These are phyloP conservation scores for Drosophila grimshawi DNA, from an alignment of 1,140 invertebrate genomes.

Conservation along the genomic window DNA sequence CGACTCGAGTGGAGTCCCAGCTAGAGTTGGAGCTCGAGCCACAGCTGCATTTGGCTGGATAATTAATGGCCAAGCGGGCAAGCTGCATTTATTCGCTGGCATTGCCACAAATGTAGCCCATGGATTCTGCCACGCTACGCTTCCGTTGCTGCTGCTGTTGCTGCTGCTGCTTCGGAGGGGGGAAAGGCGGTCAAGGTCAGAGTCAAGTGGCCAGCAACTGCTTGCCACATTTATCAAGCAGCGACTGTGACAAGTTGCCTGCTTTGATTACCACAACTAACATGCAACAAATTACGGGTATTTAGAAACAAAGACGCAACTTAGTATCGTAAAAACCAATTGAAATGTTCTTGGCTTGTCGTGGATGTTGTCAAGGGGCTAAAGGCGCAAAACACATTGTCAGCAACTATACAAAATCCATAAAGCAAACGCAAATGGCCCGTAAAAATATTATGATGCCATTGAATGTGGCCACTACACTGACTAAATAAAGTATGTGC, in stretches of 20 bases:
- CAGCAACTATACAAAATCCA: slow-evolving; percentile 64
- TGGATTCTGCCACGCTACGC: slow-evolving; percentile 36
- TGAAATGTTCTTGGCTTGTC: slow-evolving; percentile 25
- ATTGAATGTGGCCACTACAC: slow-evolving; percentile 45
- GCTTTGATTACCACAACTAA: slow-evolving; percentile 63
- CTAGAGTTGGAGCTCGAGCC: background rate
- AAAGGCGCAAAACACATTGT: slow-evolving; percentile 11
- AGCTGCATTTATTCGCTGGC: slow-evolving; percentile 58
- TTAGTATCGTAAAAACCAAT: slow-evolving; percentile 60
- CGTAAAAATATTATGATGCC: slow-evolving; percentile 78
- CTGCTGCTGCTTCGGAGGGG: slow-evolving; percentile 1
- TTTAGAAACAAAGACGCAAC: slow-evolving; percentile 72
- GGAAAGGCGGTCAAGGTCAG: slow-evolving; percentile 67
- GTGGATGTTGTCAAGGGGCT: background rate
- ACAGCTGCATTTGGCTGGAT: slow-evolving; percentile 14
- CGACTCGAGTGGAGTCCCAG: slow-evolving; percentile 1
- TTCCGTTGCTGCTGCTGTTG: slow-evolving; percentile 24
- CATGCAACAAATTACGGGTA: slow-evolving; percentile 70
- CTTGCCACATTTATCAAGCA: slow-evolving; percentile 63
- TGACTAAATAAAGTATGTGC: slow-evolving; percentile 1
- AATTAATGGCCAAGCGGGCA: slow-evolving; percentile 59
- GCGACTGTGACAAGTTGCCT: slow-evolving; percentile 54
- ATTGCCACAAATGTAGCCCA: slow-evolving; percentile 47
- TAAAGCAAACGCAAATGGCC: slow-evolving; percentile 74
- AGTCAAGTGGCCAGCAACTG: slow-evolving; percentile 43